phyloP scores from a whole-genome alignment of 2,113 vertebrate species.

The Chaetura pelagica region DNA sequence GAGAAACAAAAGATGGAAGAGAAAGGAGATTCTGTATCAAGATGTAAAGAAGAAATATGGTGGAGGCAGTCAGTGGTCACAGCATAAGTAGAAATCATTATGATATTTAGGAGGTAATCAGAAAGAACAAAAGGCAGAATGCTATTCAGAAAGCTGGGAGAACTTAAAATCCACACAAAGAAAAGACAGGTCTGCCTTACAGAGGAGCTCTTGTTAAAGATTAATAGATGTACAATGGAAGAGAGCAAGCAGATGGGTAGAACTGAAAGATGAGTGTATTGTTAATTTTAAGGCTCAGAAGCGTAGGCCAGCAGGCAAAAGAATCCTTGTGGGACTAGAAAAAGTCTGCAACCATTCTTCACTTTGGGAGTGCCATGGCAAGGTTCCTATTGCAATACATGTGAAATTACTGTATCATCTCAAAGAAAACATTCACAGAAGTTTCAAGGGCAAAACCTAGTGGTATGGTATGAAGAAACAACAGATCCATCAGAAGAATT shows the following conservation, averaged over 20 bases:
- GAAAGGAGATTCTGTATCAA: not conserved
- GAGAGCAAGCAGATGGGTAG: not conserved
- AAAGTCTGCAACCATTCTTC: not conserved
- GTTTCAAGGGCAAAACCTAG: not conserved
- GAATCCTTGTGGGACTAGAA: not conserved
- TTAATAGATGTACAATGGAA: not conserved
- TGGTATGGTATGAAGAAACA: not conserved
- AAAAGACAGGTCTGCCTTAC: not conserved
- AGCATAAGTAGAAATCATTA: not conserved
- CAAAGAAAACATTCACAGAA: not conserved
- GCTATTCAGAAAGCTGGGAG: not conserved
- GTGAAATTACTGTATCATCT: not conserved
- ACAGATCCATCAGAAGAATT: not conserved
- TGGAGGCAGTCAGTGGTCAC: not conserved
- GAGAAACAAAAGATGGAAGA: not conserved
- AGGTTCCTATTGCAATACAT: not conserved
- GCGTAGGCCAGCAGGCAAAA: not conserved
- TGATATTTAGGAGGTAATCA: not conserved
- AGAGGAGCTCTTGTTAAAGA: not conserved
- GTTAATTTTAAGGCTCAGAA: not conserved
- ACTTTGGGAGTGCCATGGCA: not conserved
- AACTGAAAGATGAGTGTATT: not conserved
- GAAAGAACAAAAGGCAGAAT: not conserved
- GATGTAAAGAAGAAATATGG: not conserved
- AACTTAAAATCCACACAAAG: not conserved